These are phyloP conservation scores for Diuraphis noxia DNA, from an alignment of 1,140 invertebrate species.

Conservation along the genomic window DNA sequence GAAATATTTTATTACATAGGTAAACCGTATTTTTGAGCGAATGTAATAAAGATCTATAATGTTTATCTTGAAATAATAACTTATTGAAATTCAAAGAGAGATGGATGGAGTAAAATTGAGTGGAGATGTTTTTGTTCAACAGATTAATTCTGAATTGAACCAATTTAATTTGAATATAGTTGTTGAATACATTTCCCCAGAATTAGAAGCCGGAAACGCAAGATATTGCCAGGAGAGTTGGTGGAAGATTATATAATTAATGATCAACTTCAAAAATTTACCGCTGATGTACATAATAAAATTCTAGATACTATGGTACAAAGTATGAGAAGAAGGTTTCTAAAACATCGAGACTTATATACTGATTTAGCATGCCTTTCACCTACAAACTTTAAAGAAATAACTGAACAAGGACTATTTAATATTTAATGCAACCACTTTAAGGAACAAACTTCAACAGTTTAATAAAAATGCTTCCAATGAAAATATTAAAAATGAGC, in stretches of 20 bases:
- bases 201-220: neutral
- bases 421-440: neutral
- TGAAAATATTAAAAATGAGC: neutral
- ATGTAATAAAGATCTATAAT: neutral
- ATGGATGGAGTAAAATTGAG: neutral
- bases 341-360: neutral
- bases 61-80: no score
- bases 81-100: neutral
- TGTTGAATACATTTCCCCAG: neutral
- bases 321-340: neutral
- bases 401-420: neutral
- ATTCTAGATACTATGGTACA: neutral
- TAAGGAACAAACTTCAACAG: neutral
- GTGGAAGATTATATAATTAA: neutral
- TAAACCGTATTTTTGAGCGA: neutral
- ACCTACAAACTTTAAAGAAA: neutral
- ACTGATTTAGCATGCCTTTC: neutral
- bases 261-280: neutral
- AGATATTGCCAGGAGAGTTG: neutral
- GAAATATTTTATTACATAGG: neutral
- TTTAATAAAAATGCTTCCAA: neutral
- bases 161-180: neutral
- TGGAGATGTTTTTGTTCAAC: neutral
- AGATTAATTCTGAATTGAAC: neutral
- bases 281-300: neutral